phyloP scores from a whole-genome alignment of 2,888 invertebrate species.

The Auanema sp. region DNA sequence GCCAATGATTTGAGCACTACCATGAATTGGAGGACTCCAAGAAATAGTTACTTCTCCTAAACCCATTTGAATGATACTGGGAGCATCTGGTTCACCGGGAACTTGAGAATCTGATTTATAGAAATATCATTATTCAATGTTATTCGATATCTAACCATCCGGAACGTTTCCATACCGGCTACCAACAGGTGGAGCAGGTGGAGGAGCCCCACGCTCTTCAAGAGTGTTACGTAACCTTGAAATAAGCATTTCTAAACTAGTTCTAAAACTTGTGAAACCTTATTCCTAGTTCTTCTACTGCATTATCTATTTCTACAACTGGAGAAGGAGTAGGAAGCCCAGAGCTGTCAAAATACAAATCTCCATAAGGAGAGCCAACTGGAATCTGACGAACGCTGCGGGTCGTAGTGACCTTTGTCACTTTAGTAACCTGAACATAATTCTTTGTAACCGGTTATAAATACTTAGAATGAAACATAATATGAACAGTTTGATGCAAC shows the following conservation, averaged over 20 bases:
- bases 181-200: constrained; percentile 34
- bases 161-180: constrained; percentile 15
- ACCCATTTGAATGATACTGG: constrained; percentile 52
- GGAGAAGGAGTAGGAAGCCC: constrained; percentile 48
- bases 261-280: too few relatives aligned
- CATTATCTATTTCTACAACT: constrained; percentile 24
- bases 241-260: background rate
- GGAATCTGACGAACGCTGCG: constrained; percentile 61
- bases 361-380: constrained; percentile 52
- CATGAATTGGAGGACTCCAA: constrained; percentile 55
- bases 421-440: constrained; percentile 56
- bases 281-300: constrained; percentile 18
- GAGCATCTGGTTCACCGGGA: constrained; percentile 57
- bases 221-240: constrained; percentile 25
- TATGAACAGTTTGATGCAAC: background rate
- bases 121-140: background rate
- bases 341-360: constrained; percentile 59
- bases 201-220: constrained; percentile 37
- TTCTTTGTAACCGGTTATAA: background rate
- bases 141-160: constrained; percentile 2
- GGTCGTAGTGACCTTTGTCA: constrained; percentile 64
- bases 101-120: constrained; percentile 1
- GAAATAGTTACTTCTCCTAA: constrained; percentile 56
- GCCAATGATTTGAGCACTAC: constrained; percentile 50
- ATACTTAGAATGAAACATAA: background rate